These are phyloP conservation scores for Cyprinus carpio DNA, from an alignment of 2,113 vertebrate genomes.

Conservation along the genomic window DNA sequence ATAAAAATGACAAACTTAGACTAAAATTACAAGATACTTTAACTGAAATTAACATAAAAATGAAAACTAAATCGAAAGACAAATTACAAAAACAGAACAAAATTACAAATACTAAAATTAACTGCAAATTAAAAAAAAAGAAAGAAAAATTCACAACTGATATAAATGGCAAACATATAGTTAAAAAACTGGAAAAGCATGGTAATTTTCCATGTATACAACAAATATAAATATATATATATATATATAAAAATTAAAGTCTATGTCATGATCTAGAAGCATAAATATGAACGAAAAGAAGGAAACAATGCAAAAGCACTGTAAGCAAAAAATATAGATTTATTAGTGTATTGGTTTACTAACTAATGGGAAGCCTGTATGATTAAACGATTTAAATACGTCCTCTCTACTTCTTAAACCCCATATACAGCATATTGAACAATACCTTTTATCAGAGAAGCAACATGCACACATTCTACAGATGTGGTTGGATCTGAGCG, in stretches of 20 bases:
- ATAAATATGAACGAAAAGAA: neutral
- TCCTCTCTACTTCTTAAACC: neutral
- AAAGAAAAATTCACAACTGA: too few species aligned
- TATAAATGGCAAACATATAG: too few species aligned
- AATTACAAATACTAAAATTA: too few species aligned
- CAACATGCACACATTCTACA: constrained; percentile 6
- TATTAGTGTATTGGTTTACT: neutral
- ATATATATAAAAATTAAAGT: neutral
- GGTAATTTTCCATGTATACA: neutral
- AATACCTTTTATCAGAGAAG: constrained; percentile 31
- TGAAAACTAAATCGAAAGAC: too few species aligned
- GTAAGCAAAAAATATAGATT: neutral
- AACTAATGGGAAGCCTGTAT: neutral
- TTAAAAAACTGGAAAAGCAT: neutral
- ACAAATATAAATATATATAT: neutral
- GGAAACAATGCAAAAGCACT: neutral
- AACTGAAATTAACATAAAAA: too few species aligned
- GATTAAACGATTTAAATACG: neutral
- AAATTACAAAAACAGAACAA: too few species aligned
- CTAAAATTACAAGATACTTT: too few species aligned
- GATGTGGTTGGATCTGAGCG: constrained; percentile 34
- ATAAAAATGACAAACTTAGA: too few species aligned
- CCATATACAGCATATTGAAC: neutral
- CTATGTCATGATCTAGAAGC: too few species aligned
- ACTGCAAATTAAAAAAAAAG: too few species aligned